Percentiles rank a stretch among this genome's conserved stretches.
Conservation (phyloP, 2,113 vertebrate genomes). For the Ranitomeya variabilis region DNA sequence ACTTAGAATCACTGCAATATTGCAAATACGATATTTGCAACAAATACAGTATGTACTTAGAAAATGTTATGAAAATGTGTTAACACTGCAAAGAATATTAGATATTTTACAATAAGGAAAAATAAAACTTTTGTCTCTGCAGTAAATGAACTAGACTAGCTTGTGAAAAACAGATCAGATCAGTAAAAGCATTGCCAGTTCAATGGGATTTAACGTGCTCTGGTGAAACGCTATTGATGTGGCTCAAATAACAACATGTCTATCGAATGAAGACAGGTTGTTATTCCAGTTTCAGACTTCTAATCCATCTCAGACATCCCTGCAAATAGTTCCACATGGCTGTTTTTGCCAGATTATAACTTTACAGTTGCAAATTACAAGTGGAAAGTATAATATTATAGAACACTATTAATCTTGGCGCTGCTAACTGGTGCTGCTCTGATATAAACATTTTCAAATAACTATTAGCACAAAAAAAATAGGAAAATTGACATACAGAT, state of each 20-base stretch:
- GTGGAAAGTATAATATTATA: neutral
- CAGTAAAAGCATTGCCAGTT: neutral
- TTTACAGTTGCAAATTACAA: neutral
- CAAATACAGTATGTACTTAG: neutral
- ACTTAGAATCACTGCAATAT: neutral
- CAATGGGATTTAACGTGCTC: neutral
- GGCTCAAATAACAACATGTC: neutral
- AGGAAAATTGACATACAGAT: neutral
- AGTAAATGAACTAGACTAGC: neutral
- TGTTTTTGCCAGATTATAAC: constrained; percentile 10
- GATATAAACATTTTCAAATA: neutral
- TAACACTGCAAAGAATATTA: neutral
- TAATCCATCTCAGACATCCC: constrained; percentile 8
- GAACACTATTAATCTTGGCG: neutral
- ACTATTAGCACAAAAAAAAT: neutral
- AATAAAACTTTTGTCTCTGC: neutral
- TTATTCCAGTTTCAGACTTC: neutral
- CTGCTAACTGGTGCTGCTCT: neutral
- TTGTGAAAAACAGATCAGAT: neutral
- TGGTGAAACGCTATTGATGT: neutral
- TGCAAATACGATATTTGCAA: neutral
- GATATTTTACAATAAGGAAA: neutral
- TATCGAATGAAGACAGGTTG: neutral
- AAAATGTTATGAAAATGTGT: neutral
- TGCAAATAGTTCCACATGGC: neutral